Evolutionary conservation across 1,140 invertebrate species (phyloP).

Genomic region (Ptiloglossa arizonensis): DNA sequence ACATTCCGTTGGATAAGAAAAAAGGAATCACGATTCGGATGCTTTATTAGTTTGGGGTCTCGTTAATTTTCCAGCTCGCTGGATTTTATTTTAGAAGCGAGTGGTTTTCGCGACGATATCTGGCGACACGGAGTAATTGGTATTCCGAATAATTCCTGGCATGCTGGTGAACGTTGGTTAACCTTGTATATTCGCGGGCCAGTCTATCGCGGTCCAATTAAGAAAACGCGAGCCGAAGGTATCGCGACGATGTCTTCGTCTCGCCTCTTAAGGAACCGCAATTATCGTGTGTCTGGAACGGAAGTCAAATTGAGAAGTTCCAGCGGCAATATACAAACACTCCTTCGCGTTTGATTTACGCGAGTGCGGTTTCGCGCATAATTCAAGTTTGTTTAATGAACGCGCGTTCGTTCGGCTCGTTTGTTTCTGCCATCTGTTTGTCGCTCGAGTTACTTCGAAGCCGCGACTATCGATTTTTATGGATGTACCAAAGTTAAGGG

Average conservation of each 20-base stretch:
- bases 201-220: constrained; percentile 62
- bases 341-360: constrained; percentile 41
- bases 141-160: constrained; percentile 17
- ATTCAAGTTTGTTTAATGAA: constrained; percentile 33
- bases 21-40: no score
- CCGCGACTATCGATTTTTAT: background rate
- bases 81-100: background rate
- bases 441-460: background rate
- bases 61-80: no score
- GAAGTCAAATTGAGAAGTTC: constrained; percentile 73
- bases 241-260: constrained; percentile 47
- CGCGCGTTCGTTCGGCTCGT: background rate
- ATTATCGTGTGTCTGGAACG: constrained; percentile 59
- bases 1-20: no score
- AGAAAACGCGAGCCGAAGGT: constrained; percentile 50
- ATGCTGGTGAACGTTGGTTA: background rate
- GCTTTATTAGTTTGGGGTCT: no score
- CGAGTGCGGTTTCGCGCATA: background rate
- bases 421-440: constrained; percentile 4
- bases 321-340: constrained; percentile 42
- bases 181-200: constrained; percentile 24
- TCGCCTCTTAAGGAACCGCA: constrained; percentile 63
- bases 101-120: background rate
- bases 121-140: constrained; percentile 28
- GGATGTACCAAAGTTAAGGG: background rate